A percentile compares a stretch with the other conserved stretches of the same genome.
phyloP scores from a whole-genome alignment of 2,797 vertebrate genomes.

The Takifugu ocellatus region DNA sequence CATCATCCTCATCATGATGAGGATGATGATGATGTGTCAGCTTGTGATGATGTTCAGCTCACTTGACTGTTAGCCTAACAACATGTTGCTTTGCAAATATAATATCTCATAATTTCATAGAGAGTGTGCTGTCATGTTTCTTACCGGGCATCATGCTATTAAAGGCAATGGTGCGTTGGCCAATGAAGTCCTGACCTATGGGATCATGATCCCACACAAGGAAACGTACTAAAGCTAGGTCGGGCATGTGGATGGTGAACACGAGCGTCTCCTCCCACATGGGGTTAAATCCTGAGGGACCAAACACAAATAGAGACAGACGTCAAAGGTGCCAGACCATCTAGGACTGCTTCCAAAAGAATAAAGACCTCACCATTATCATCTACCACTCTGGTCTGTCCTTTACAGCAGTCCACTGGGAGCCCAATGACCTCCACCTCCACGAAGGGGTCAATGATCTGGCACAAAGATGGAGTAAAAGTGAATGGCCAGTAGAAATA shows the following conservation, averaged over 20 bases:
- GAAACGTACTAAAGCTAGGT: conserved; percentile 90
- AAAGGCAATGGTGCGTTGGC: conserved; percentile 93
- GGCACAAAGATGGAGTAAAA: conserved; percentile 36
- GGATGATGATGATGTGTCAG: too few species aligned
- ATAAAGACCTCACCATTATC: conserved; percentile 87
- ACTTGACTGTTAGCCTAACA: neutral
- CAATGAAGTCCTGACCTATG: conserved; percentile 96
- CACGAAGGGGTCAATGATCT: conserved; percentile 99
- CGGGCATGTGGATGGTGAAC: conserved; percentile 92
- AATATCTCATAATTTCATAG: neutral
- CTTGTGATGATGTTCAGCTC: too few species aligned
- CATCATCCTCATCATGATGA: too few species aligned
- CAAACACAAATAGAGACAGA: neutral
- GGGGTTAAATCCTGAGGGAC: conserved; percentile 88
- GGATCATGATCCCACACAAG: conserved; percentile 98
- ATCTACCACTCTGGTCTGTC: conserved; percentile 95
- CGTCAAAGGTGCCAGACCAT: conserved; percentile 11
- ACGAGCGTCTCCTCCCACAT: conserved; percentile 99
- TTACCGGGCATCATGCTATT: conserved; percentile 95
- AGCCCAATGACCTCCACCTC: conserved; percentile 97
- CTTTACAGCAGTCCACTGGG: conserved; percentile 91
- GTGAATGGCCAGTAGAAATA: neutral
- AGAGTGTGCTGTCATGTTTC: conserved; percentile 1
- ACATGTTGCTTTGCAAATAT: neutral
- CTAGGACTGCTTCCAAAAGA: neutral